Conservation (phyloP, 2,113 vertebrate species). For the Amphiprion percula region DNA sequence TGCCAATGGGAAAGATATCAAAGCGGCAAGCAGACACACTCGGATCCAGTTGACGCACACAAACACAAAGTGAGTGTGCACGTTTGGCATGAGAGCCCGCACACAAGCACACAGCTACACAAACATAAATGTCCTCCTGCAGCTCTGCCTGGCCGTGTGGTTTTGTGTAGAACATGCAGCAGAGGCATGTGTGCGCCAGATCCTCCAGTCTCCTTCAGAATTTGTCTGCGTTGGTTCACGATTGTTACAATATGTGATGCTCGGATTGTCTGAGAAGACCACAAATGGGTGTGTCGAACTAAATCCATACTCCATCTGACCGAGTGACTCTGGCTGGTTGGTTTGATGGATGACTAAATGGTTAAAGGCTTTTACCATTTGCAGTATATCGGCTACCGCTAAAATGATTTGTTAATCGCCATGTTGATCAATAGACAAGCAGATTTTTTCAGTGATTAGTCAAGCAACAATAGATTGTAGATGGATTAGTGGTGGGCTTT, state of each 20-base stretch:
- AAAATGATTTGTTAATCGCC: no score
- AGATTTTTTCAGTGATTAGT: no score
- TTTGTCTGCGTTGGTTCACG: neutral
- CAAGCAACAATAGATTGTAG: no score
- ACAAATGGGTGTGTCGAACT: no score
- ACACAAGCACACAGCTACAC: neutral
- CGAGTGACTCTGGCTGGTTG: no score
- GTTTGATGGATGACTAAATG: no score
- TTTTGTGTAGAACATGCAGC: neutral
- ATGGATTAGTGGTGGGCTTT: no score
- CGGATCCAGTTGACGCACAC: neutral
- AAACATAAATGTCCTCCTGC: neutral
- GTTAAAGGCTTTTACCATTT: neutral
- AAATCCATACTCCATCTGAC: no score
- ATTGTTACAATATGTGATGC: neutral
- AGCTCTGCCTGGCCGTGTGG: neutral
- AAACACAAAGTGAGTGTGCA: slow-evolving; percentile 22
- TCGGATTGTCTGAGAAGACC: neutral
- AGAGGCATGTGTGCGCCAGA: neutral
- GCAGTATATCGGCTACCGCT: neutral
- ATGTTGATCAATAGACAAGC: no score
- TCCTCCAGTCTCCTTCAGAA: neutral
- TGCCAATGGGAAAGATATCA: slow-evolving; percentile 62
- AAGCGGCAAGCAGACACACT: slow-evolving; percentile 31
- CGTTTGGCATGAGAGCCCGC: slow-evolving; percentile 10